Conservation (phyloP, 2,888 invertebrate genomes). For the Hydroisotoma schaefferi region DNA sequence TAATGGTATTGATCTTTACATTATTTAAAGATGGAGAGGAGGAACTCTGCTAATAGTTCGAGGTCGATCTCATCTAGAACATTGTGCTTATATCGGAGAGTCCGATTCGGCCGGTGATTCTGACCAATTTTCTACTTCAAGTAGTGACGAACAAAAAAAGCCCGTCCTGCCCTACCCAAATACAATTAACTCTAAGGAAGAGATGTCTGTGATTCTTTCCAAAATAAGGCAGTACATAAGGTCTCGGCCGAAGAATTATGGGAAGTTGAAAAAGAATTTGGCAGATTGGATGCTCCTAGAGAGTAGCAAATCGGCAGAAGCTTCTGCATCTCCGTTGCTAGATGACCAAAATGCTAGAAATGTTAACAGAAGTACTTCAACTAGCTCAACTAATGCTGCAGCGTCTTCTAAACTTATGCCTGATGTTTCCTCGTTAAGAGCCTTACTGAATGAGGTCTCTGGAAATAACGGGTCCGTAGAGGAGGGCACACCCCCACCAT, state of each 20-base stretch:
- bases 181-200: constrained; percentile 31
- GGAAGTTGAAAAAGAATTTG: constrained; percentile 37
- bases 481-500: too few relatives aligned
- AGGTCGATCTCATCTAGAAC: constrained; percentile 71
- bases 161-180: background rate
- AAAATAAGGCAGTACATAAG: constrained; percentile 43
- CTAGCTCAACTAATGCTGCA: too few relatives aligned
- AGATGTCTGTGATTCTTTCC: constrained; percentile 37
- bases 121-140: constrained; percentile 57
- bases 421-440: too few relatives aligned
- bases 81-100: constrained; percentile 76
- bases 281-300: constrained; percentile 38
- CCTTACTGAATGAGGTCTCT: too few relatives aligned
- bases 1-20: too few relatives aligned
- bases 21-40: constrained; percentile 75
- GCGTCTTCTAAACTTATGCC: too few relatives aligned
- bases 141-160: constrained; percentile 25
- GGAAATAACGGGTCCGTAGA: too few relatives aligned
- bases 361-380: too few relatives aligned
- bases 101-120: constrained; percentile 69
- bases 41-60: constrained; percentile 72
- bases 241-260: constrained; percentile 36
- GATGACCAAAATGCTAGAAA: too few relatives aligned
- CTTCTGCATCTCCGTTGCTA: too few relatives aligned
- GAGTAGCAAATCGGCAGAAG: background rate